phyloP scores from a whole-genome alignment of 1,140 invertebrate genomes.

The Gerris buenoi region DNA sequence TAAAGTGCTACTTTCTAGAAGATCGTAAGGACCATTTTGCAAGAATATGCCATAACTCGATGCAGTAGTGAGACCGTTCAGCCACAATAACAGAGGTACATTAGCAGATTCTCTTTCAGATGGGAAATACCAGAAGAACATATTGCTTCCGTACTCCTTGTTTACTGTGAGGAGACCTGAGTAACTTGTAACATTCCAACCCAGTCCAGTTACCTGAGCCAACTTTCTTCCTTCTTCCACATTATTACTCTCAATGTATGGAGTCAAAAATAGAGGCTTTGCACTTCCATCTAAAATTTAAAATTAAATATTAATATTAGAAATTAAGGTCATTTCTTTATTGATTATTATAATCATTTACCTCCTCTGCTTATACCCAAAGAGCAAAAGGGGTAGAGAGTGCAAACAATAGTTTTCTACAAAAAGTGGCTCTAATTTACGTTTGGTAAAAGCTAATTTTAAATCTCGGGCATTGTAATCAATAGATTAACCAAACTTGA shows the following conservation, averaged over 20 bases:
- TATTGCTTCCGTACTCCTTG: not conserved
- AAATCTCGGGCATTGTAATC: too few species aligned
- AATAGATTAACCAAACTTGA: too few species aligned
- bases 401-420: too few species aligned
- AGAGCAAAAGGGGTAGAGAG: too few species aligned
- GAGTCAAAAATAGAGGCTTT: conserved; percentile 10
- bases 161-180: not conserved
- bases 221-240: conserved; percentile 5
- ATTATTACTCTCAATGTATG: conserved; percentile 8
- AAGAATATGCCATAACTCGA: conserved; percentile 56
- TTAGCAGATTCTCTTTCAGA: not conserved
- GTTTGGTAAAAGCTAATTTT: too few species aligned
- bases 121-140: conserved; percentile 4
- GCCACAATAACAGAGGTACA: not conserved
- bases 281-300: too few species aligned
- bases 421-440: too few species aligned
- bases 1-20: conserved; percentile 35
- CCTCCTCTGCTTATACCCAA: too few species aligned
- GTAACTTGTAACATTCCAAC: conserved; percentile 26
- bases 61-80: conserved; percentile 24
- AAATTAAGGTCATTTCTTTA: too few species aligned
- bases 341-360: too few species aligned
- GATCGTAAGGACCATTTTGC: conserved; percentile 40
- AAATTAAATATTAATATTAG: too few species aligned
- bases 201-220: conserved; percentile 2